Percentiles rank a stretch among this genome's conserved stretches.
phyloP scores from a whole-genome alignment of 2,888 invertebrate genomes.

The Papilio demoleus region DNA sequence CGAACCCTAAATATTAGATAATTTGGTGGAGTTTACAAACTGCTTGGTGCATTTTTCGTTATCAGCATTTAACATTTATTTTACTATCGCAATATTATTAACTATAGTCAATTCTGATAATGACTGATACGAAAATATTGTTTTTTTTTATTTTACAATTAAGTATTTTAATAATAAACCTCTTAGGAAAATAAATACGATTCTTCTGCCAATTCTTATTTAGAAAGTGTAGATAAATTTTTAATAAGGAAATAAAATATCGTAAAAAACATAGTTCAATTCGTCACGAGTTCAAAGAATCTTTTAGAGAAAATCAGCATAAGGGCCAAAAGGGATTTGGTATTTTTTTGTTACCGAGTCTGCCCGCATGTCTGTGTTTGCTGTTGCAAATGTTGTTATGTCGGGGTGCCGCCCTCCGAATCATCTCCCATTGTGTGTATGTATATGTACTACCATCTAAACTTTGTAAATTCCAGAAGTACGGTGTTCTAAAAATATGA shows the following conservation, averaged over 20 bases:
- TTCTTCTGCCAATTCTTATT: no score
- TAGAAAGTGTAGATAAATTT: no score
- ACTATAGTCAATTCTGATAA: no score
- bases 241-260: slow-evolving; percentile 25
- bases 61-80: no score
- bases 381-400: slow-evolving; percentile 56
- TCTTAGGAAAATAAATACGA: no score
- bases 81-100: no score
- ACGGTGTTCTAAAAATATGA: neutral
- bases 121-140: no score
- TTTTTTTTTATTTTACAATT: no score
- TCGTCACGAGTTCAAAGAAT: slow-evolving; percentile 46
- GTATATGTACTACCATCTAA: slow-evolving; percentile 12
- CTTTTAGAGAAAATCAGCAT: slow-evolving; percentile 45
- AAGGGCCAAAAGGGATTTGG: slow-evolving; percentile 51
- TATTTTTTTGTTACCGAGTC: slow-evolving; percentile 52
- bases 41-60: neutral
- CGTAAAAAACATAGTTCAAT: slow-evolving; percentile 14
- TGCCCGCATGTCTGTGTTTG: slow-evolving; percentile 68
- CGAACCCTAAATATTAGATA: neutral
- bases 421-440: slow-evolving; percentile 40
- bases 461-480: neutral
- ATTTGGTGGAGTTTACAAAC: slow-evolving; percentile 10
- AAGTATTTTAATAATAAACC: no score
- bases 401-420: slow-evolving; percentile 43